A percentile compares a stretch with the other conserved stretches of the same genome.
These are phyloP conservation scores for Philereme vetulata DNA, from an alignment of 2,888 invertebrate genomes.

Conservation along the genomic window DNA sequence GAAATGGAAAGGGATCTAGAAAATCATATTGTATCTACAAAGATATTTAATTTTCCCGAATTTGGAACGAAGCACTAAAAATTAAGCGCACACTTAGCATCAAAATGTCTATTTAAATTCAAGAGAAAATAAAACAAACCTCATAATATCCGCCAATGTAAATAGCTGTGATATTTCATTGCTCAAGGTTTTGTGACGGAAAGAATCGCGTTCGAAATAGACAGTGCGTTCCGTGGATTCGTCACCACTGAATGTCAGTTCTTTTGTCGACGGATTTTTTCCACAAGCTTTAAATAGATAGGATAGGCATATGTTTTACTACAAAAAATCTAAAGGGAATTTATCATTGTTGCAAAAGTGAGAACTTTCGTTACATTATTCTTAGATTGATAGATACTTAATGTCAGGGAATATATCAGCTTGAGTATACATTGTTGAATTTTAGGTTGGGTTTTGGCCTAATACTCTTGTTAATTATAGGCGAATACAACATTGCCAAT, in stretches of 20 bases:
- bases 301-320: neutral
- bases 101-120: slow-evolving; percentile 32
- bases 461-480: too few species aligned
- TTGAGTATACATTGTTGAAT: too few species aligned
- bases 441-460: too few species aligned
- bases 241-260: slow-evolving; percentile 48
- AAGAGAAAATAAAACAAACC: slow-evolving; percentile 37
- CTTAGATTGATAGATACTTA: too few species aligned
- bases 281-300: slow-evolving; percentile 31
- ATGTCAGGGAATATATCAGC: too few species aligned
- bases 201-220: slow-evolving; percentile 51
- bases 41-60: too few species aligned
- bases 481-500: too few species aligned
- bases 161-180: slow-evolving; percentile 47
- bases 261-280: slow-evolving; percentile 37
- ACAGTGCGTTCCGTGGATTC: slow-evolving; percentile 45
- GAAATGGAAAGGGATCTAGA: neutral
- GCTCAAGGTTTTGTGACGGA: slow-evolving; percentile 51
- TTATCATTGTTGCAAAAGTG: too few species aligned
- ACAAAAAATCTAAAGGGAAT: too few species aligned
- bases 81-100: slow-evolving; percentile 27
- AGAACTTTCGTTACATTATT: too few species aligned
- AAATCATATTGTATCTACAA: neutral
- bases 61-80: slow-evolving; percentile 2
- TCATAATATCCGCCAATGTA: slow-evolving; percentile 43